Evolutionary conservation across 2,888 invertebrate genomes (phyloP).

Genomic region (Yponomeuta malinellus): DNA sequence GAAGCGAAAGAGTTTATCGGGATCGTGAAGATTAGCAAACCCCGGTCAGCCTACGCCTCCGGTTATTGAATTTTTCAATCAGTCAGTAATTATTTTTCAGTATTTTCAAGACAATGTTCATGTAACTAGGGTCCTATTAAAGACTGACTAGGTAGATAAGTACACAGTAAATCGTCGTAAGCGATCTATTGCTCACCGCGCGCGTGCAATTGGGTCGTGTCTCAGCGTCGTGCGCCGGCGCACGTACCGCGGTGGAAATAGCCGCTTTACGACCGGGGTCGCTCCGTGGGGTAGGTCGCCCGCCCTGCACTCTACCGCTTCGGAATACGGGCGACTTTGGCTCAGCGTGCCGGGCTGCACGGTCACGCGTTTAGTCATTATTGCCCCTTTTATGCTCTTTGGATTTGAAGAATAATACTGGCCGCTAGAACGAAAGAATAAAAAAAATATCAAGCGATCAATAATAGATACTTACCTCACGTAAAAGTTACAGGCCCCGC

Average conservation of each 20-base stretch:
- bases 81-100: too few relatives aligned
- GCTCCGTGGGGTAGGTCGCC: background rate
- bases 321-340: background rate
- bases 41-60: too few relatives aligned
- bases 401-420: background rate
- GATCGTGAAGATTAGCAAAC: too few relatives aligned
- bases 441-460: too few relatives aligned
- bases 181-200: background rate
- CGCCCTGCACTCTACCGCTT: background rate
- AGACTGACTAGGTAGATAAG: too few relatives aligned
- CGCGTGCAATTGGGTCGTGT: background rate
- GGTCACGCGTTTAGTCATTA: background rate
- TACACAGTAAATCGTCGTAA: too few relatives aligned
- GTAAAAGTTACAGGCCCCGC: too few relatives aligned
- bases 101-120: too few relatives aligned
- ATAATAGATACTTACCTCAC: too few relatives aligned
- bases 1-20: too few relatives aligned
- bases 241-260: constrained; percentile 2
- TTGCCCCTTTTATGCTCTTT: constrained; percentile 1
- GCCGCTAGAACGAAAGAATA: background rate
- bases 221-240: background rate
- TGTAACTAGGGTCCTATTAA: too few relatives aligned
- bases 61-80: too few relatives aligned
- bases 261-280: background rate
- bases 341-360: background rate